Conservation (phyloP, 1,140 invertebrate genomes). For the Drosophila burlai region DNA sequence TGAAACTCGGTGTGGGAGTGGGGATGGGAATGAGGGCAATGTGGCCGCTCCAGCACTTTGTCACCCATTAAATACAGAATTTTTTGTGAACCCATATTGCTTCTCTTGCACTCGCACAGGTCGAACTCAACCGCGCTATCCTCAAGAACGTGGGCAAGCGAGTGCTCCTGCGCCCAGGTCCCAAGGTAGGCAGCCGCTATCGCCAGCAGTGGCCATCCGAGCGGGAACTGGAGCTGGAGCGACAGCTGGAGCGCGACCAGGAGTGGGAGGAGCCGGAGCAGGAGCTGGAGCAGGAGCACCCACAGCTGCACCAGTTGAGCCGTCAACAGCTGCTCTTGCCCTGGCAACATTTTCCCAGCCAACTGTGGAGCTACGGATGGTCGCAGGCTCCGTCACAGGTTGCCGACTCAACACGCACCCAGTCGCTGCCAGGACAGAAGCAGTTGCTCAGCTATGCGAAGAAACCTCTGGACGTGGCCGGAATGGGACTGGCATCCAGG, state of each 20-base stretch:
- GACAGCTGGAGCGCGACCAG: constrained; percentile 31
- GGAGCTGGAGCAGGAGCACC: constrained; percentile 49
- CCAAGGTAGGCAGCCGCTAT: constrained; percentile 40
- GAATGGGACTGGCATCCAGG: constrained; percentile 39
- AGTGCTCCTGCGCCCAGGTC: constrained; percentile 57
- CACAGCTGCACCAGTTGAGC: constrained; percentile 27
- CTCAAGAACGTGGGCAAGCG: constrained; percentile 88
- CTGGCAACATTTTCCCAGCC: constrained; percentile 69
- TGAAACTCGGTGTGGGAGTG: neutral
- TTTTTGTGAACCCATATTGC: constrained; percentile 59
- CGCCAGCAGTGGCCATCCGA: constrained; percentile 33
- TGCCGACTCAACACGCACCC: constrained; percentile 56
- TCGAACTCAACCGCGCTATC: constrained; percentile 87
- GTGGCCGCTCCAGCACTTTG: constrained; percentile 11
- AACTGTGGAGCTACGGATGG: constrained; percentile 63
- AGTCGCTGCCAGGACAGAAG: constrained; percentile 23
- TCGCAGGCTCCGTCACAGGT: constrained; percentile 56
- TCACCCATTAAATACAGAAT: constrained; percentile 37
- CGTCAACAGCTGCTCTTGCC: constrained; percentile 39
- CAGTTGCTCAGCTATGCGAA: constrained; percentile 65
- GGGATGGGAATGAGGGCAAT: neutral
- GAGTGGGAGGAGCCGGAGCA: constrained; percentile 41
- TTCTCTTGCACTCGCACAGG: constrained; percentile 62
- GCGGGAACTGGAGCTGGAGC: constrained; percentile 21
- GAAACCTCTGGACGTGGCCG: constrained; percentile 61